Base-by-base conservation (phyloP, 2,113 vertebrate genomes). In the Vireo altiloquus region DNA sequence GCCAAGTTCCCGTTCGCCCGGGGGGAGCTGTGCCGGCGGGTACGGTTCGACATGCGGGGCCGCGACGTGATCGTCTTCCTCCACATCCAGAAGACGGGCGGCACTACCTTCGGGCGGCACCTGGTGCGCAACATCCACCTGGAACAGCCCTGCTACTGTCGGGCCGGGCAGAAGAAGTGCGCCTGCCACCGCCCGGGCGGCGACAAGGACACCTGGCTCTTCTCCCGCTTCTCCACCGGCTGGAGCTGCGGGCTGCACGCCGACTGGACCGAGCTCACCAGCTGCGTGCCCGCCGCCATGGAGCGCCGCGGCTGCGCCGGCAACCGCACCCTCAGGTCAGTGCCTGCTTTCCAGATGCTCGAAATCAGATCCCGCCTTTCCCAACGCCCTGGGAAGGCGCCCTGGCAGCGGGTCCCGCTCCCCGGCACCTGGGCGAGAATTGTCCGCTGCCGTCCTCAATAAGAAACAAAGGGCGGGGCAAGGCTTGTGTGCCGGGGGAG, bases 231-330 rank as follows among this genome's bases (percentile, higher is more conserved):
- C 98, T 99, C 99, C 98, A 99, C 99, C 2, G 99, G 99, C 97
- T 99, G 99, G 99, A 99, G 99, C 98, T 99, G 99, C 98, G 99
- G 99, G 86, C 98, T 99, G 96, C 99, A 99, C 97, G 99, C 99
- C 76, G 99, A 99, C 99, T 99, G 99, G 99, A 99, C 99, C 94
- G 99, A 99, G 97, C 99, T 99, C 94, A 99, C 99, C 96, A 99
- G 98, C 98, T 99, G 99, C 92, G 99, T 99, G 49, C 99, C 99
- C 20, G 98, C 98, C 86, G 98, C 99, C 82, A 99, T 99, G 99
- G 98, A 99, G 90, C 96, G 96, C 91, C 82, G 96, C 52, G 98
- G 99, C 90, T 98, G 98, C 80, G 98, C 98, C 31, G 97, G 95
- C 57, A 98, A 98, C 92, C 98, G 97, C 94, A 98, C 98, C 94